phyloP scores from a whole-genome alignment of 2,797 vertebrate genomes.

The Micrastur ruficollis region DNA sequence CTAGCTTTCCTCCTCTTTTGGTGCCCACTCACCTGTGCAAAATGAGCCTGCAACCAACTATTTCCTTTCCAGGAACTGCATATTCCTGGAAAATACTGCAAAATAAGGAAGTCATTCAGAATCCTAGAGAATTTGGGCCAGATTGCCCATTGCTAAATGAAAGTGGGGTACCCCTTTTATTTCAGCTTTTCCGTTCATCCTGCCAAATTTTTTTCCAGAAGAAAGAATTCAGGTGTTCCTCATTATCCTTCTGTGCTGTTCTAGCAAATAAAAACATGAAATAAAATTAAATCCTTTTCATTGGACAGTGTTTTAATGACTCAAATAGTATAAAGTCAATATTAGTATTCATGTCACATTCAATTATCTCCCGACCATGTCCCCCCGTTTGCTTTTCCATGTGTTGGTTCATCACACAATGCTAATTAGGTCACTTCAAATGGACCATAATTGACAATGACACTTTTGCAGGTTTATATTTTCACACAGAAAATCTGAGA shows the following conservation, averaged over 20 bases:
- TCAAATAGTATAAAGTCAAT: constrained; percentile 66
- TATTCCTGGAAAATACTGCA: neutral
- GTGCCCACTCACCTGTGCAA: neutral
- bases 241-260: neutral
- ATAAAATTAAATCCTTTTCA: constrained; percentile 57
- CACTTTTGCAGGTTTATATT: constrained; percentile 79
- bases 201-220: neutral
- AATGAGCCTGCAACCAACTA: neutral
- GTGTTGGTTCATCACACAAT: constrained; percentile 79
- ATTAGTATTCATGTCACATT: constrained; percentile 83
- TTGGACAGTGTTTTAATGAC: constrained; percentile 48
- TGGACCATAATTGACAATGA: constrained; percentile 82
- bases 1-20: neutral
- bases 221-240: constrained; percentile 17
- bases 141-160: neutral
- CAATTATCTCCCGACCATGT: constrained; percentile 76
- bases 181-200: neutral
- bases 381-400: constrained; percentile 74
- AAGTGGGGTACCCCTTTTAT: neutral
- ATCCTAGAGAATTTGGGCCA: neutral
- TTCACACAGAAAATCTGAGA: constrained; percentile 79
- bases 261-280: constrained; percentile 46
- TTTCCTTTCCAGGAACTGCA: neutral
- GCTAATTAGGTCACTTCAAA: constrained; percentile 86
- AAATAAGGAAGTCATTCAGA: neutral